A percentile compares a stretch with the other conserved stretches of the same genome.
These are phyloP conservation scores for Protobothrops flavoviridis DNA, from an alignment of 2,113 vertebrate species.

Conservation along the genomic window DNA sequence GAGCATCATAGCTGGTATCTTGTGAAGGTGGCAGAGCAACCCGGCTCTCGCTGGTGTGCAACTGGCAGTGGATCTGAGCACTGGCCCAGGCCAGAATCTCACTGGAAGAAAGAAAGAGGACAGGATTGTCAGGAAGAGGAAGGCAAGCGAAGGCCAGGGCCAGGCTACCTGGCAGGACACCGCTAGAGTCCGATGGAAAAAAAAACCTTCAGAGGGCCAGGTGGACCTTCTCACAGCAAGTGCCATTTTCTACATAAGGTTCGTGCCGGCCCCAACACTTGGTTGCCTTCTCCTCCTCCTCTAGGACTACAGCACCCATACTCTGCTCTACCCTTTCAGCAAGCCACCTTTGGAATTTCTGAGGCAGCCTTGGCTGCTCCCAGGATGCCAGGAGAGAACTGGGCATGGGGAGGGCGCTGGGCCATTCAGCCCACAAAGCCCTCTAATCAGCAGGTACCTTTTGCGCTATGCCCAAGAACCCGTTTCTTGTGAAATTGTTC, in stretches of 20 bases:
- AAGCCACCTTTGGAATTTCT: not conserved
- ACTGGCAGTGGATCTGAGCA: slow-evolving; percentile 97
- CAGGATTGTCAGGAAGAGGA: too few species aligned
- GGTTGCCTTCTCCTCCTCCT: not conserved
- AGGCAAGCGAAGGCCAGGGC: not conserved
- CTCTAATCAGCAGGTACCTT: not conserved
- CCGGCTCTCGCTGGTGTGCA: slow-evolving; percentile 90
- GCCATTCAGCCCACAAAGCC: not conserved
- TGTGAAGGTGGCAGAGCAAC: slow-evolving; percentile 84
- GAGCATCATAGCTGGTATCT: slow-evolving; percentile 89
- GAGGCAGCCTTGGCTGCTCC: not conserved
- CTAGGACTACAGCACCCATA: not conserved
- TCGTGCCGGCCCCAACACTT: not conserved
- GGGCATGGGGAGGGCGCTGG: not conserved
- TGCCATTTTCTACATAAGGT: not conserved
- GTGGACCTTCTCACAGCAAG: not conserved
- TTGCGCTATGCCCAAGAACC: not conserved
- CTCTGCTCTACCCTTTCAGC: not conserved
- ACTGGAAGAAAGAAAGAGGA: slow-evolving; percentile 63
- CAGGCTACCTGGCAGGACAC: too few species aligned
- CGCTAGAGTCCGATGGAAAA: not conserved
- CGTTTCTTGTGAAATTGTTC: not conserved
- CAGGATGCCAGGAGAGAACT: not conserved
- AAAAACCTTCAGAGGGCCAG: not conserved
- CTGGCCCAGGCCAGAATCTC: slow-evolving; percentile 98